Evolutionary conservation across 2,888 invertebrate species (phyloP).

Genomic region (Melolontha melolontha): DNA sequence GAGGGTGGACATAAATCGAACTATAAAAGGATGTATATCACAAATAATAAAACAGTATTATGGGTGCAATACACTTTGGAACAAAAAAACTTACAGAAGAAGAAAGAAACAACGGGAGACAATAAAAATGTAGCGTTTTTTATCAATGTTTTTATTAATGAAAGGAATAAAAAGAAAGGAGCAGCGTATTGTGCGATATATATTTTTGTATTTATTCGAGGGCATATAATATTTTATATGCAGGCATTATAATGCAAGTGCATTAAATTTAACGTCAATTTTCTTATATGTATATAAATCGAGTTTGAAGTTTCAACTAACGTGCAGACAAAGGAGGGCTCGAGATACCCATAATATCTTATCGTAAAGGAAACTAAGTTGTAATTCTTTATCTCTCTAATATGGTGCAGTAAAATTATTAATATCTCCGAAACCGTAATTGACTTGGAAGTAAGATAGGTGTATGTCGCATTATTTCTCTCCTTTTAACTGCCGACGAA

Average conservation of each 20-base stretch:
- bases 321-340: constrained; percentile 49
- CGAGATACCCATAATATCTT: constrained; percentile 49
- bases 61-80: constrained; percentile 58
- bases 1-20: constrained; percentile 54
- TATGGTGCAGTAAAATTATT: constrained; percentile 64
- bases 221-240: constrained; percentile 57
- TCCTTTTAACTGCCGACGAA: constrained; percentile 55
- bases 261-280: constrained; percentile 59
- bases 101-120: constrained; percentile 45
- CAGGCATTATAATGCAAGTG: constrained; percentile 55
- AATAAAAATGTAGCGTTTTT: constrained; percentile 56
- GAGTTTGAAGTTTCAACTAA: constrained; percentile 45
- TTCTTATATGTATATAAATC: constrained; percentile 49
- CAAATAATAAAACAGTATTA: constrained; percentile 58
- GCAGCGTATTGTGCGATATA: constrained; percentile 54
- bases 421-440: constrained; percentile 63
- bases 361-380: constrained; percentile 57
- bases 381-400: constrained; percentile 64
- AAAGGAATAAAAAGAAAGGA: constrained; percentile 56
- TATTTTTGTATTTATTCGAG: constrained; percentile 55
- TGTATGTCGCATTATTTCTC: constrained; percentile 61
- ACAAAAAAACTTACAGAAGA: constrained; percentile 50
- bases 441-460: constrained; percentile 62
- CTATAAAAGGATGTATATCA: constrained; percentile 59
- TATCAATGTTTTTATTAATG: constrained; percentile 61